A percentile compares a stretch with the other conserved stretches of the same genome.
These are phyloP conservation scores for Oxygymnocypris stewartii DNA, from an alignment of 2,113 vertebrate genomes.

Conservation along the genomic window DNA sequence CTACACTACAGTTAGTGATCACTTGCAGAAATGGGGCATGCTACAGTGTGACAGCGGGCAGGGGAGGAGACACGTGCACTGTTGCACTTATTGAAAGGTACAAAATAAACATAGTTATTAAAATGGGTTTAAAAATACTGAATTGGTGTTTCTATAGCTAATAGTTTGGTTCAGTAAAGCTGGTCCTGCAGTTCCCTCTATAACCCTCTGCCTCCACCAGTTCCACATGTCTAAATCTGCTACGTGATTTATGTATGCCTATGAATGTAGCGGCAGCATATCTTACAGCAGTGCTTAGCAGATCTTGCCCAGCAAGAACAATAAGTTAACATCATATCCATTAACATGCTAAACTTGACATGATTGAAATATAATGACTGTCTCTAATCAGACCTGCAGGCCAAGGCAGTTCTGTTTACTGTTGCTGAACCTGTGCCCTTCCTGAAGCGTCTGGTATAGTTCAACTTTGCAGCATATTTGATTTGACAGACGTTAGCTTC, in stretches of 20 bases:
- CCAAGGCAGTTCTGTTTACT: background rate
- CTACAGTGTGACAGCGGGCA: conserved; percentile 5
- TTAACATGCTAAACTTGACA: background rate
- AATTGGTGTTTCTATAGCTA: background rate
- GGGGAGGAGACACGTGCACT: background rate
- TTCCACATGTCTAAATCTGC: background rate
- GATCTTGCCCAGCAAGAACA: background rate
- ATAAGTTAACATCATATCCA: background rate
- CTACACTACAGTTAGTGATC: background rate
- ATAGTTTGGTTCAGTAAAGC: too few species aligned
- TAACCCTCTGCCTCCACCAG: background rate
- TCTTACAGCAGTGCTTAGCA: background rate
- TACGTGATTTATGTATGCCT: background rate
- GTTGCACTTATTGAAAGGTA: conserved; percentile 17
- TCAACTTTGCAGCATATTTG: background rate
- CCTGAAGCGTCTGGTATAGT: conserved; percentile 16
- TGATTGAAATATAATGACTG: background rate
- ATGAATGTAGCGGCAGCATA: background rate
- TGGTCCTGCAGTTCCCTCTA: background rate
- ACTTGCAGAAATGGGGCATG: conserved; percentile 18
- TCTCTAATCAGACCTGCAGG: conserved; percentile 8
- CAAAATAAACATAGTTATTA: background rate
- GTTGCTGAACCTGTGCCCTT: conserved; percentile 25
- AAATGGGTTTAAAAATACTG: background rate
- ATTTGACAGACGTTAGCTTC: background rate